Evolutionary conservation across 2,113 vertebrate species (phyloP).

Genomic region (Brachypteracias leptosomus): DNA sequence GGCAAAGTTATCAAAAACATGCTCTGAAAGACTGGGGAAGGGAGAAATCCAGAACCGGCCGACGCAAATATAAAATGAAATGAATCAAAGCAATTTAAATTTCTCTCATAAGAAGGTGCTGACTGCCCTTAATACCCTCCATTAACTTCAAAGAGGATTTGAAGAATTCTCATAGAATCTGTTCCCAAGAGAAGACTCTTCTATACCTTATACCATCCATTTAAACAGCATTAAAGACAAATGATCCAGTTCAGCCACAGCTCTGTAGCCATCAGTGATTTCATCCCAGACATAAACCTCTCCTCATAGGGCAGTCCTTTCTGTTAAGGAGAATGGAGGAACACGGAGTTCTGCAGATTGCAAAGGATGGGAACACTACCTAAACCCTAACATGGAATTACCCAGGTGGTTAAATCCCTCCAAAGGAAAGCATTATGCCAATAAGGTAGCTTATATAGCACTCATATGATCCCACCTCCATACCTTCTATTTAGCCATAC

Average conservation of each 20-base stretch:
- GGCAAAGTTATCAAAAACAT: conserved; percentile 23
- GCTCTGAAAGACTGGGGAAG: not conserved
- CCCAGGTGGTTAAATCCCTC: not conserved
- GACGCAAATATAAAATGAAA: not conserved
- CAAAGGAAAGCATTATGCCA: not conserved
- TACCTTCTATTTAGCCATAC: not conserved
- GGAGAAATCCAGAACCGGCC: not conserved
- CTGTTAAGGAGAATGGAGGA: not conserved
- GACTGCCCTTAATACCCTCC: not conserved
- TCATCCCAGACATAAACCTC: not conserved
- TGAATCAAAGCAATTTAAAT: conserved; percentile 27
- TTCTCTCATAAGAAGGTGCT: conserved; percentile 27
- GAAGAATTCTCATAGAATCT: conserved; percentile 32
- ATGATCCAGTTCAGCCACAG: not conserved
- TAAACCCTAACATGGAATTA: not conserved
- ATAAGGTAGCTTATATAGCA: not conserved
- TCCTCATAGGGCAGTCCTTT: not conserved
- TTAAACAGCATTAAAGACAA: not conserved
- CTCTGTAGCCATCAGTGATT: not conserved
- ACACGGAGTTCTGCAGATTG: not conserved
- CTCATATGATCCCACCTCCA: not conserved
- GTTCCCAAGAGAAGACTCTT: not conserved
- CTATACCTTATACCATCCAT: not conserved
- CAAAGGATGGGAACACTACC: not conserved
- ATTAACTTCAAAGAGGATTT: conserved; percentile 50